Evolutionary conservation across 1,140 invertebrate species (phyloP).

Genomic region (Drosophila rufa): DNA sequence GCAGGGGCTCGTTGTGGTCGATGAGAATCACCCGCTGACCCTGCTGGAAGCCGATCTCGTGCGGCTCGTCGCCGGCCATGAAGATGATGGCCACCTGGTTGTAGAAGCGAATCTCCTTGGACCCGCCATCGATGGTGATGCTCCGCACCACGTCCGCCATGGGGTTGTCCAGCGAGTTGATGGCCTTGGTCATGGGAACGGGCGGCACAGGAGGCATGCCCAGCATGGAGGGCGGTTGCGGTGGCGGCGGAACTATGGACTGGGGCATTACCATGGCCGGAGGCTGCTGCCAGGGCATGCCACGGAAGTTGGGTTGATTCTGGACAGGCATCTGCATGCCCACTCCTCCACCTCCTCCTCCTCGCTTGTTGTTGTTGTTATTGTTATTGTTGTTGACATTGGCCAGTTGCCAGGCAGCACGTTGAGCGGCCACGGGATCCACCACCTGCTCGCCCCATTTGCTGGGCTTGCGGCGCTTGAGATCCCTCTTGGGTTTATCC

Average conservation of each 20-base stretch:
- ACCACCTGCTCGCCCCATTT: constrained; percentile 80
- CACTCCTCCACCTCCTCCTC: not conserved
- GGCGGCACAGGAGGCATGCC: constrained; percentile 54
- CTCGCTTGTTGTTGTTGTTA: constrained; percentile 32
- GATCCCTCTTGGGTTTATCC: constrained; percentile 51
- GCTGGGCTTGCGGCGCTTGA: constrained; percentile 71
- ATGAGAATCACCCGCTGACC: constrained; percentile 89
- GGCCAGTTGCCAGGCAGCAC: constrained; percentile 64
- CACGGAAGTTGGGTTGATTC: constrained; percentile 43
- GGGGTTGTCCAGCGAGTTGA: constrained; percentile 82
- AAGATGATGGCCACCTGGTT: constrained; percentile 93
- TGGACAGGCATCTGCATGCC: constrained; percentile 18
- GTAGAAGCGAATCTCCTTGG: constrained; percentile 94
- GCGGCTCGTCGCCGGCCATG: constrained; percentile 92
- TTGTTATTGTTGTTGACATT: constrained; percentile 56
- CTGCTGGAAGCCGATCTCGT: constrained; percentile 93
- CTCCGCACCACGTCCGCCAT: constrained; percentile 86
- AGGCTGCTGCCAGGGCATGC: constrained; percentile 74
- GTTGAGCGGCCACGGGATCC: constrained; percentile 60
- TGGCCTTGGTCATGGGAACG: constrained; percentile 64
- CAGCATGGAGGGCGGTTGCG: constrained; percentile 65
- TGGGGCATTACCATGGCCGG: constrained; percentile 58
- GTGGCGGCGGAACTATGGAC: constrained; percentile 60
- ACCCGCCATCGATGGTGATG: constrained; percentile 94
- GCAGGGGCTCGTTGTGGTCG: constrained; percentile 89